Percentiles rank a stretch among this genome's conserved stretches.
These are phyloP conservation scores for Threskiornis aethiopicus DNA, from an alignment of 2,797 vertebrate species.

Conservation along the genomic window DNA sequence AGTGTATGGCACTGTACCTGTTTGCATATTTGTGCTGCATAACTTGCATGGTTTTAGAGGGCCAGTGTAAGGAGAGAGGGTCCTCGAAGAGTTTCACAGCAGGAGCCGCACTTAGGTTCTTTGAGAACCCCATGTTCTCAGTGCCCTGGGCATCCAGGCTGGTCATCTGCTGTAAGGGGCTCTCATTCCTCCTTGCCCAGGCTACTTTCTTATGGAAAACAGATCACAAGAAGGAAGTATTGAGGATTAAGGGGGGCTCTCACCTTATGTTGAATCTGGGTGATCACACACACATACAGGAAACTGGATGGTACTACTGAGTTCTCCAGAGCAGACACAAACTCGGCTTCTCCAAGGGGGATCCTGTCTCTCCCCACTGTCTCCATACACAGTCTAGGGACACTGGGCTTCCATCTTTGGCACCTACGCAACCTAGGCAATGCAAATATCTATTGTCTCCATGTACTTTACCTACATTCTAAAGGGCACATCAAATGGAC, in stretches of 20 bases:
- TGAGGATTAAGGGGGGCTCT: background rate
- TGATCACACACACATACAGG: background rate
- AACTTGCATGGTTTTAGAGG: background rate
- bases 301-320: background rate
- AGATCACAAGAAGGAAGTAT: background rate
- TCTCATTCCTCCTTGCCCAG: background rate
- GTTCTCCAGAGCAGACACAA: background rate
- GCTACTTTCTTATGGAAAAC: background rate
- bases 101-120: background rate
- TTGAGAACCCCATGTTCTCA: background rate
- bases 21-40: background rate
- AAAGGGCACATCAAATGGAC: background rate
- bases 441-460: background rate
- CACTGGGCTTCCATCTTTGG: background rate
- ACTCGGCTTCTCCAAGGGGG: background rate
- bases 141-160: accelerated
- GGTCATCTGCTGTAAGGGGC: background rate
- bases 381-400: background rate
- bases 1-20: background rate
- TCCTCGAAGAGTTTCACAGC: background rate
- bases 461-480: background rate
- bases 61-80: background rate
- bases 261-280: background rate
- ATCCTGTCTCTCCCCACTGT: background rate
- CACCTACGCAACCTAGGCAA: background rate